Conservation (phyloP, 2,113 vertebrate genomes). For the Hiodon alosoides region DNA sequence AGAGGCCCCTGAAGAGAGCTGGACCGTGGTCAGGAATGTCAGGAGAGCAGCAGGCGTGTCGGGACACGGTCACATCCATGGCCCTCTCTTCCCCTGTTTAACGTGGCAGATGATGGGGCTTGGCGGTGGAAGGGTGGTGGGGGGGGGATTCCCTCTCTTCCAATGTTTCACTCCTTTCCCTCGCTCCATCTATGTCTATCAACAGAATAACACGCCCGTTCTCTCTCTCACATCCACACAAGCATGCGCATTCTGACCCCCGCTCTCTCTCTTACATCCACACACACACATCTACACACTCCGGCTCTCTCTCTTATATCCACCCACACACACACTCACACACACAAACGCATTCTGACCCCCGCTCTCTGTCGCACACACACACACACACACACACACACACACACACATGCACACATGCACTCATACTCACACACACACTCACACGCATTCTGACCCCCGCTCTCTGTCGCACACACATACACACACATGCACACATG, state of each 20-base stretch:
- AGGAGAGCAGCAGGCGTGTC: slow-evolving; percentile 28
- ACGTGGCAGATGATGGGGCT: no score
- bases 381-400: background rate
- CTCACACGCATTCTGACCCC: no score
- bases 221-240: no score
- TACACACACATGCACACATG: no score
- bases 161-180: background rate
- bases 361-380: no score
- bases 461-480: slow-evolving; percentile 3
- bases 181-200: background rate
- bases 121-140: background rate
- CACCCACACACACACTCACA: no score
- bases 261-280: no score
- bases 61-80: slow-evolving; percentile 23
- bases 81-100: background rate
- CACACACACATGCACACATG: background rate
- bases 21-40: slow-evolving; percentile 21
- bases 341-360: no score
- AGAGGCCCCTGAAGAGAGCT: slow-evolving; percentile 24
- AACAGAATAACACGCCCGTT: no score
- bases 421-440: no score
- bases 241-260: no score
- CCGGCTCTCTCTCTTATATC: no score
- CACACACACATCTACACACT: background rate
- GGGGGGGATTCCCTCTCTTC: background rate